phyloP scores from a whole-genome alignment of 2,888 invertebrate genomes.

The Chrysomela aeneicollis region DNA sequence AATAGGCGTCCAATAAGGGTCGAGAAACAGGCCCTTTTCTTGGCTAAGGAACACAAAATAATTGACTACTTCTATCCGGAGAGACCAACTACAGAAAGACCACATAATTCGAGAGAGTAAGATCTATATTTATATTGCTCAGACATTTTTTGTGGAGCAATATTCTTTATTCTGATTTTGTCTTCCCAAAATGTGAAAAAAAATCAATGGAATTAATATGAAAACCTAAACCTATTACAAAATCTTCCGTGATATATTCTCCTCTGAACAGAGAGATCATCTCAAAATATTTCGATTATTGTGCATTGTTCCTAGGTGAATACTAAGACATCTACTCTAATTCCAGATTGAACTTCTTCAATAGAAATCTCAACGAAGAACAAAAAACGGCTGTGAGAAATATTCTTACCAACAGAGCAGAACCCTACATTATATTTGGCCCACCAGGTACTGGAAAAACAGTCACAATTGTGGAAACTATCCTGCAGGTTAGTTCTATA shows the following conservation, averaged over 20 bases:
- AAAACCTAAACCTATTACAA: too few relatives aligned
- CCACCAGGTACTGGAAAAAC: constrained; percentile 76
- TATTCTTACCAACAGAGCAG: constrained; percentile 62
- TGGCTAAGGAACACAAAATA: constrained; percentile 42
- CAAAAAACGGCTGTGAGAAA: constrained; percentile 64
- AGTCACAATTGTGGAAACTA: constrained; percentile 74
- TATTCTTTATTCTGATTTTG: too few relatives aligned
- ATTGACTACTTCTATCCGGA: constrained; percentile 48
- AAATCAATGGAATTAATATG: too few relatives aligned
- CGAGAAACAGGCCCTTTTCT: constrained; percentile 52
- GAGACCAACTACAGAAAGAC: constrained; percentile 2
- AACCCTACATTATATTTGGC: constrained; percentile 68
- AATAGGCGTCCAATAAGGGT: constrained; percentile 50
- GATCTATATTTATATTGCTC: not conserved
- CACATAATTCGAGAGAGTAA: constrained; percentile 11
- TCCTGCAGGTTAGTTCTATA: constrained; percentile 66
- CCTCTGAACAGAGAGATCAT: too few relatives aligned
- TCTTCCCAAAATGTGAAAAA: too few relatives aligned
- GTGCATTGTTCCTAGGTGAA: not conserved
- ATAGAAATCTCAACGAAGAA: constrained; percentile 55
- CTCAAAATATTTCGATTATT: too few relatives aligned
- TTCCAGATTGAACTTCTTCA: constrained; percentile 36
- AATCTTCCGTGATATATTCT: too few relatives aligned
- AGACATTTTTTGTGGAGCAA: too few relatives aligned
- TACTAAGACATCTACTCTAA: not conserved